Percentiles rank a stretch among this genome's conserved stretches.
Conservation (phyloP, 2,113 vertebrate species). For the Emydocephalus ijimae region DNA sequence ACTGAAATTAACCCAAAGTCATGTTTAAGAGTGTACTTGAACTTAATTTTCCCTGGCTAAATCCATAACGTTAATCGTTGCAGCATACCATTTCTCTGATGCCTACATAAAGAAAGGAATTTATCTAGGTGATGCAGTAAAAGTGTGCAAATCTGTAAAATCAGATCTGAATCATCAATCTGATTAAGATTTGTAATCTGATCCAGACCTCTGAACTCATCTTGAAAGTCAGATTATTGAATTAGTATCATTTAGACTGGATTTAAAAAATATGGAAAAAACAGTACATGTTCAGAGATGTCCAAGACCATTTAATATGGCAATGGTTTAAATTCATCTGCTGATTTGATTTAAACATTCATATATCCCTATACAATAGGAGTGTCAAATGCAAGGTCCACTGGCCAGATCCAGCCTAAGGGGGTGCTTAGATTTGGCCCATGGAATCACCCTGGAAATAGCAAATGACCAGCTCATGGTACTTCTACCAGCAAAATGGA, state of each 20-base stretch:
- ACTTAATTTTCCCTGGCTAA: neutral
- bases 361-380: neutral
- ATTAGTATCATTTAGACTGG: neutral
- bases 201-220: neutral
- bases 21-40: neutral
- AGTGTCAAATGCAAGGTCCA: too few species aligned
- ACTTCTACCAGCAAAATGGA: too few species aligned
- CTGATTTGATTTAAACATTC: neutral
- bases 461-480: too few species aligned
- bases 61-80: neutral
- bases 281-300: neutral
- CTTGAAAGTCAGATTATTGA: neutral
- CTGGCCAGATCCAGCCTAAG: too few species aligned
- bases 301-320: neutral
- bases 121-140: neutral
- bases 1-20: neutral
- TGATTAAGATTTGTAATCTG: neutral
- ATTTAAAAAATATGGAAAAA: neutral
- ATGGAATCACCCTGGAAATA: too few species aligned
- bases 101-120: neutral
- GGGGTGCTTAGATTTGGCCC: too few species aligned
- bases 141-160: neutral
- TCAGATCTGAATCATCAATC: neutral
- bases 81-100: too few species aligned
- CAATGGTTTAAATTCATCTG: neutral